phyloP scores from a whole-genome alignment of 2,888 invertebrate species.

The Drymonia ruficornis region DNA sequence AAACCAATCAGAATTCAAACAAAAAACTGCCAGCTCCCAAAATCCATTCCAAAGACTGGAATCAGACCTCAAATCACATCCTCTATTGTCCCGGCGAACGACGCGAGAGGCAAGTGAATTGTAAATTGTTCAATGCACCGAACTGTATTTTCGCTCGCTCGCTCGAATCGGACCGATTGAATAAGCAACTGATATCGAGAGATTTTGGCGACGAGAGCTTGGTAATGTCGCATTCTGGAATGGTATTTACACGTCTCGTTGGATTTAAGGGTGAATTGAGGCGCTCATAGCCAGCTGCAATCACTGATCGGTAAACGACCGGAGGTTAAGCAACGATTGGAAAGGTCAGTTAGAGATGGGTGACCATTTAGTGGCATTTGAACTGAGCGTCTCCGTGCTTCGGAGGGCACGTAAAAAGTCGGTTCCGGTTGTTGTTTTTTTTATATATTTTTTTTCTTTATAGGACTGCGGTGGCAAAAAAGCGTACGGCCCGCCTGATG shows the following conservation, averaged over 20 bases:
- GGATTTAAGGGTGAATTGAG: constrained; percentile 19
- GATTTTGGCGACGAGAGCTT: constrained; percentile 43
- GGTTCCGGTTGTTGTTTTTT: too few species aligned
- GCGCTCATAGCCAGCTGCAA: too few species aligned
- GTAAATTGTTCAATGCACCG: constrained; percentile 68
- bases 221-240: constrained; percentile 34
- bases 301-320: too few species aligned
- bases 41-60: constrained; percentile 36
- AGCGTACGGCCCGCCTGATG: too few species aligned
- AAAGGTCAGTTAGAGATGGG: too few species aligned
- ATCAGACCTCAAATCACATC: constrained; percentile 54
- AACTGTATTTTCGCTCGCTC: constrained; percentile 63
- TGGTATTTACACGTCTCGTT: constrained; percentile 34
- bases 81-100: constrained; percentile 42
- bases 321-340: too few species aligned
- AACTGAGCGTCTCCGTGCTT: too few species aligned
- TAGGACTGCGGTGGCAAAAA: too few species aligned
- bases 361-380: too few species aligned
- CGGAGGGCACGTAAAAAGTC: too few species aligned
- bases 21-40: constrained; percentile 28
- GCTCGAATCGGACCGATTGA: constrained; percentile 68
- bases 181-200: constrained; percentile 74
- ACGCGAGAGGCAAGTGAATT: constrained; percentile 59
- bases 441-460: too few species aligned
- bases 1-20: constrained; percentile 25